A percentile compares a stretch with the other conserved stretches of the same genome.
These are phyloP conservation scores for Antheraea mylitta DNA, from an alignment of 1,140 invertebrate species.

Conservation along the genomic window DNA sequence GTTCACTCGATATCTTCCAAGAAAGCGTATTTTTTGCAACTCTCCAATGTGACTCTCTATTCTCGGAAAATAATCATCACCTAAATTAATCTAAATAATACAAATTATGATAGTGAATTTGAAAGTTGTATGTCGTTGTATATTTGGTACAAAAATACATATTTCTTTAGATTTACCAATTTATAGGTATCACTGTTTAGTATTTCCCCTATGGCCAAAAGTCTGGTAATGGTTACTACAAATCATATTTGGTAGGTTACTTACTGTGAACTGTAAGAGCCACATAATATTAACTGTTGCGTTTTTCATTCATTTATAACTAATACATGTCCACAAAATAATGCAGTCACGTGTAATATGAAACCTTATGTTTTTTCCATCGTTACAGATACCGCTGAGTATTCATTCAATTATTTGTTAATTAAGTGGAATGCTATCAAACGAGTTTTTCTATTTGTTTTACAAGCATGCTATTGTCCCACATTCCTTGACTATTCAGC, in stretches of 20 bases:
- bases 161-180: no score
- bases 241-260: background rate
- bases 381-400: background rate
- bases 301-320: no score
- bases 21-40: conserved; percentile 63
- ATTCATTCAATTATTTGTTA: conserved; percentile 33
- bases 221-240: no score
- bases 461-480: conserved; percentile 35
- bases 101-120: no score
- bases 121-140: no score
- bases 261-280: background rate
- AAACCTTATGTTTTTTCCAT: background rate
- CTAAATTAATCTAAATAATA: background rate
- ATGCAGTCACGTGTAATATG: background rate
- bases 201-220: no score
- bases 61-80: no score
- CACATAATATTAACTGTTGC: background rate
- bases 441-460: background rate
- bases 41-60: conserved; percentile 9
- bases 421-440: conserved; percentile 33
- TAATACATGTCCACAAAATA: background rate
- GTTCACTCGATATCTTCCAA: conserved; percentile 51
- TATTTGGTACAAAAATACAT: no score
- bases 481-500: conserved; percentile 68
- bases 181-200: no score